Evolutionary conservation across 2,797 vertebrate genomes (phyloP), one percentile per base, ranked within the genome.

Genomic region (Scolopax rusticola): DNA sequence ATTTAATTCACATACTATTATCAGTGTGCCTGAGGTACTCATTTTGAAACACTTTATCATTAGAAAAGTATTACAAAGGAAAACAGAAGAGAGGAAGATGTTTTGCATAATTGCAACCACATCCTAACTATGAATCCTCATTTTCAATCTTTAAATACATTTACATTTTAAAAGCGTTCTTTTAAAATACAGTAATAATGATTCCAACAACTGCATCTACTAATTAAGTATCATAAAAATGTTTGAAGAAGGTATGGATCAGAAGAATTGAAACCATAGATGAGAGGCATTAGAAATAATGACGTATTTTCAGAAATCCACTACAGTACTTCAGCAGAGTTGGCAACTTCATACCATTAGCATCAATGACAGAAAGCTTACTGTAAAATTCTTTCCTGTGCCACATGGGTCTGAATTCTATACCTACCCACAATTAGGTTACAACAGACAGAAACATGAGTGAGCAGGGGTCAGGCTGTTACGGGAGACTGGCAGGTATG

Each of bases 111-210:
- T 27, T 74, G 61, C 27, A 68, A 77, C 6, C 19, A 83, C 79
- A 61, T 47, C 50, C 71, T 47, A 51, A 83, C 50, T 65, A 32
- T 68, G 71, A 93, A 90, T 65, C 95, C 81, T 92, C 41, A 80
- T 90, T 89, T 96, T 86, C 50, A 74, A 40, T 91, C 84, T 88
- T 89, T 40, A 96, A 95, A 84, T 68, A 57, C 57, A 84, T 84
- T 20, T 75, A 69, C 32, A 74, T 63, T 73, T 94, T 73, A 27
- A 79, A 95, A 89, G n/a, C 2, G 88, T 78, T 57, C 23, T 59
- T 94, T 85, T 76, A 45, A 92, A 78, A 90, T 65, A 79, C 15
- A 84, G 10, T 91, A 69, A 77, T 90, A 90, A 89, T 76, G 13
- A 6, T 91, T 75, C 36, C 24, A 53, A 87, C 40, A 93, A 87